Base-by-base conservation (phyloP, 1,140 invertebrate species). In the Heliconius congener region DNA sequence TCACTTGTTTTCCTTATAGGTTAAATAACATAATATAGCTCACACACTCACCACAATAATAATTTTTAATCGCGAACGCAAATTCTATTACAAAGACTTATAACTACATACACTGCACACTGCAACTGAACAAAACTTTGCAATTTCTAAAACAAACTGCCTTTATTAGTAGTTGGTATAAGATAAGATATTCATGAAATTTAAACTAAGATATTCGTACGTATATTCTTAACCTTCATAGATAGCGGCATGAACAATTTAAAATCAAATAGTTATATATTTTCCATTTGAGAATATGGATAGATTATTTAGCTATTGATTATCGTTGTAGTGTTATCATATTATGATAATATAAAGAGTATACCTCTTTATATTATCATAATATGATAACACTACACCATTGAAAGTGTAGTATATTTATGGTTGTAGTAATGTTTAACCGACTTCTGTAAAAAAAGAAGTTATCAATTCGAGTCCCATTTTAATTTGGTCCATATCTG, bases 171-270 rank as follows among this genome's bases (percentile, higher is more conserved):
- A 18, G 76, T 27, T 77, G 72, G 52, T 72, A 46, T 72, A 77
- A 70, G 76, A 77, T 77, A 77, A 77, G 76, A 77, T 77, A 77
- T n/a, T 77, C 60, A 66, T n/a, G 18, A 55, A 77, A 77, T 77
- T 77, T 72, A 72, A 55, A 57, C 76, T 77, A 34, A 72, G 70
- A 72, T 72, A 71, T 70, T 70, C 74, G 27, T 30, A 66, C 60
- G 8, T 72, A 39, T 77, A 77, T 55, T 77, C 76, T 71, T 23
- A 77, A 77, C 76, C 34, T 55, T 52, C 19, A 71, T 13, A 72
- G 76, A 77, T 77, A 77, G 71, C 13, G 70, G 11, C 42, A 39
- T 8, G 27, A 72, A 77, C 34, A 30, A 71, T 30, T 76, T 70
- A 76, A 42, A 66, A 66, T 4, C 9, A 9, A 27, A 8, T 66